These are phyloP conservation scores for Prunella himalayana DNA, from an alignment of 2,113 vertebrate genomes.

Conservation along the genomic window DNA sequence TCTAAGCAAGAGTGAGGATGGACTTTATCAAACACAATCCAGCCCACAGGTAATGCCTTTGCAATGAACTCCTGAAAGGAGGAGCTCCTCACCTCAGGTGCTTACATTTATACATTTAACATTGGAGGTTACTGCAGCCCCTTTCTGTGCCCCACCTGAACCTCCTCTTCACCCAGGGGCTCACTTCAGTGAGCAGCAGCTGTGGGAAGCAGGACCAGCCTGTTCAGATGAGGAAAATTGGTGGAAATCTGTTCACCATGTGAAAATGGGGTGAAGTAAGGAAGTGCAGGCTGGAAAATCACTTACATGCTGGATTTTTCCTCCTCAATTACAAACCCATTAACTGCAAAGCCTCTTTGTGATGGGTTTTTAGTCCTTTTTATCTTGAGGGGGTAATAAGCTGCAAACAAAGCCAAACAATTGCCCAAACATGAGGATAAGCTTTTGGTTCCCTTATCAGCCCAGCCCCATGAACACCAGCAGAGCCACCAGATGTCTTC, in stretches of 20 bases:
- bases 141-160: neutral
- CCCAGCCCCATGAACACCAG: neutral
- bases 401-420: conserved; percentile 30
- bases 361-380: neutral
- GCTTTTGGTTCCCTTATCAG: conserved; percentile 45
- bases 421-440: neutral
- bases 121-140: neutral
- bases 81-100: neutral
- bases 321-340: neutral
- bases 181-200: neutral
- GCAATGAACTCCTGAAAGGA: neutral
- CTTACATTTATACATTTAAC: neutral
- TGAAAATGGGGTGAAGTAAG: neutral
- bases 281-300: neutral
- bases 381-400: conserved; percentile 35
- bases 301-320: neutral
- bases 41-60: conserved; percentile 57
- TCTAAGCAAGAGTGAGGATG: conserved; percentile 45
- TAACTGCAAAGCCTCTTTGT: neutral
- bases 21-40: conserved; percentile 37
- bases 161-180: neutral
- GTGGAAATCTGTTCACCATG: neutral
- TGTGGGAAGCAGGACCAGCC: neutral
- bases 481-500: conserved; percentile 40
- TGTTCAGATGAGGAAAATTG: neutral